Percentiles rank a stretch among this genome's conserved stretches.
Conservation (phyloP, 2,797 vertebrate genomes). For the Ara ararauna region DNA sequence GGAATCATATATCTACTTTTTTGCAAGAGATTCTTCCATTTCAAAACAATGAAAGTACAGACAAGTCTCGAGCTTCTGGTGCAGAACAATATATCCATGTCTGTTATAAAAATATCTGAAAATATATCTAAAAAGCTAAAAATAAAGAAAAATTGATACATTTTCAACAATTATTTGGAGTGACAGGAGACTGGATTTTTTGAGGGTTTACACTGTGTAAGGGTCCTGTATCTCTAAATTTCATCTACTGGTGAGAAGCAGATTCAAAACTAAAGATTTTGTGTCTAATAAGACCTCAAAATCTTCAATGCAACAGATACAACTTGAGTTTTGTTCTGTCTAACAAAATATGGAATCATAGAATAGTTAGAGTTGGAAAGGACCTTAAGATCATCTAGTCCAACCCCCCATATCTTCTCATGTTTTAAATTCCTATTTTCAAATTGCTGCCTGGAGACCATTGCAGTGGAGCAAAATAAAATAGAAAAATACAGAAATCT, state of each 20-base stretch:
- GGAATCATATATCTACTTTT: background rate
- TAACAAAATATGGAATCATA: background rate
- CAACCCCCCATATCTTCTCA: background rate
- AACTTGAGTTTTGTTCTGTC: background rate
- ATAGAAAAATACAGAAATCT: conserved; percentile 29
- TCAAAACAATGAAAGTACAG: background rate
- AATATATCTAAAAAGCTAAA: background rate
- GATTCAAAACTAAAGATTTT: background rate
- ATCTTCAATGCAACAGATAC: background rate
- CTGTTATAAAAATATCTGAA: background rate
- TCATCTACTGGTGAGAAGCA: background rate
- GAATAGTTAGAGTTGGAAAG: too few relatives aligned
- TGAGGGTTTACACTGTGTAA: background rate
- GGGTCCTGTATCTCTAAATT: background rate
- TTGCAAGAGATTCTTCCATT: background rate
- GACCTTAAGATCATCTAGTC: too few relatives aligned
- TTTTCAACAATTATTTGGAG: background rate
- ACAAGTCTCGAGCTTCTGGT: background rate
- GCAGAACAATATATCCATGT: background rate
- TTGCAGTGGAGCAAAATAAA: background rate
- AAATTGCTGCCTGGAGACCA: background rate
- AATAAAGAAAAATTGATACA: background rate
- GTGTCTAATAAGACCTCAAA: background rate
- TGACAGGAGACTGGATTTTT: background rate
- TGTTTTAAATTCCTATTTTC: background rate